Conservation (phyloP, 2,888 invertebrate genomes). For the Cheilosia impressa region DNA sequence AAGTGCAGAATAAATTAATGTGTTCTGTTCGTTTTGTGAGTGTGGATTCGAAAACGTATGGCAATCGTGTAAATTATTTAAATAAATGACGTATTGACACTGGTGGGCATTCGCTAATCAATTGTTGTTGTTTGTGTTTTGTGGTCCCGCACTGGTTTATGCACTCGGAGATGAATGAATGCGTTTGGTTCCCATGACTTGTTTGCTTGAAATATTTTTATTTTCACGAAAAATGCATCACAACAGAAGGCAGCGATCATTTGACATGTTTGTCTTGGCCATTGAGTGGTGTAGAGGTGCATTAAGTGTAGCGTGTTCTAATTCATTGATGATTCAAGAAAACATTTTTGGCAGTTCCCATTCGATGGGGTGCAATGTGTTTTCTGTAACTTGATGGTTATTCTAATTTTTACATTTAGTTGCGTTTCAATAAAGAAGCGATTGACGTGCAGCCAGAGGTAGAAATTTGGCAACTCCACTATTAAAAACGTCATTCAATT, state of each 20-base stretch:
- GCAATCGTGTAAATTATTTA: constrained; percentile 47
- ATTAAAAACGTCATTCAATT: no score
- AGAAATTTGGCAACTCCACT: no score
- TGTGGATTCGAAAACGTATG: constrained; percentile 25
- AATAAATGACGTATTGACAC: constrained; percentile 63
- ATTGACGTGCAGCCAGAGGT: no score
- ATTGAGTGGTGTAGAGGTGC: constrained; percentile 11
- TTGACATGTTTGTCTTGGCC: constrained; percentile 40
- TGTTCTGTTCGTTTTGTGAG: not conserved
- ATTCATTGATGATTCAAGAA: constrained; percentile 37
- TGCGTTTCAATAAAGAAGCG: no score
- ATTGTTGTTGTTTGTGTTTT: constrained; percentile 27
- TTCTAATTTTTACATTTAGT: not conserved
- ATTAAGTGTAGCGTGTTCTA: constrained; percentile 21
- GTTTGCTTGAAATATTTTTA: constrained; percentile 33
- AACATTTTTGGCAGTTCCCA: constrained; percentile 15
- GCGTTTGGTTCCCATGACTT: constrained; percentile 29
- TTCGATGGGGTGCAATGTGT: not conserved
- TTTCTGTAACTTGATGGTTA: not conserved
- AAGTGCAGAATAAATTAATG: constrained; percentile 18
- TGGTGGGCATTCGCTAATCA: constrained; percentile 36
- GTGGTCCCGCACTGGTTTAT: not conserved
- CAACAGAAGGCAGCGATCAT: constrained; percentile 9
- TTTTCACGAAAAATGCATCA: constrained; percentile 14
- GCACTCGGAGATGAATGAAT: constrained; percentile 49